Base-by-base conservation (phyloP, 2,797 vertebrate species). In the Petrocephalus schoutedeni region DNA sequence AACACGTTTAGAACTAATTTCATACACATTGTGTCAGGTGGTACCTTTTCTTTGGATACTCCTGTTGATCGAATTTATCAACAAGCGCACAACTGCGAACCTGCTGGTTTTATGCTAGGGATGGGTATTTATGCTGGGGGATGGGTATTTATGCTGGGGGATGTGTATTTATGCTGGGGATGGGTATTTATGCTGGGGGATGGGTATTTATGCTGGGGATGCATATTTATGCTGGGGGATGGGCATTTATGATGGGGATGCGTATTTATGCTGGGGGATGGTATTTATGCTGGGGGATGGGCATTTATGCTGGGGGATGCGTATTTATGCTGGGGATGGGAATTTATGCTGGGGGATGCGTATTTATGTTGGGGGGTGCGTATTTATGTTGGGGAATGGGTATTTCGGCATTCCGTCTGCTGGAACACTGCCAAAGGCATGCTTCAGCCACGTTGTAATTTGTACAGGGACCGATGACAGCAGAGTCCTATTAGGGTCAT, bases 401-500 rank as follows among this genome's bases (percentile, higher is more conserved):
- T 93, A 90, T 91, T 92, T 90, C 92, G 91, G 90, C 89, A 82
- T 90, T 41, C 54, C 80, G 88, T 92, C 90, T 92, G 90, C 92
- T 93, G 92, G 90, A 88, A 86, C 88, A 87, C 87, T 0, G 87
- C 58, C 87, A 87, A 91, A 90, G 90, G 83, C 89, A 88, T 91
- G 32, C 90, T 90, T 85, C 2, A 67, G 88, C 90, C 86, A 87
- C 89, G 88, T 89, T 67, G 87, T 90, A 80, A 87, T 93, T 94
- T 91, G 88, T 89, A 61, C 90, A 88, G 89, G 88, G 92, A 94
- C 93, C 89, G 19, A 90, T 89, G 89, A 86, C 45, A 89, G 91
- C 90, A 8, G 91, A 92, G 87, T 54, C 91, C 91, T 90, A 91
- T 93, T 92, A 93, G 91, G 91, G 91, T 88, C 88, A 88, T 93